Percentiles rank a stretch among this genome's conserved stretches.
phyloP scores from a whole-genome alignment of 2,888 invertebrate species.

The Eristalis pertinax region DNA sequence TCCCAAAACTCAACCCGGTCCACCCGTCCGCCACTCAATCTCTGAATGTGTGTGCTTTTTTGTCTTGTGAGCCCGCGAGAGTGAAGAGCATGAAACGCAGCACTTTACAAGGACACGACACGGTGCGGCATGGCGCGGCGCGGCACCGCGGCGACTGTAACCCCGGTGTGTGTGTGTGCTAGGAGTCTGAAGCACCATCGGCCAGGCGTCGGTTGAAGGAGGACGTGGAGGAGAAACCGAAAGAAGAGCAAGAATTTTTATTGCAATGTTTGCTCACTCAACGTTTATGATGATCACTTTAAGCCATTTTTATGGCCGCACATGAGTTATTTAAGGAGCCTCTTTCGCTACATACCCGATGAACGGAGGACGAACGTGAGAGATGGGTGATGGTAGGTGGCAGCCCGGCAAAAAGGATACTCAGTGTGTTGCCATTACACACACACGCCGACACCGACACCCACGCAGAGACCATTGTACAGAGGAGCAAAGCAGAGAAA shows the following conservation, averaged over 20 bases:
- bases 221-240: conserved; percentile 38
- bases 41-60: conserved; percentile 27
- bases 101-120: conserved; percentile 68
- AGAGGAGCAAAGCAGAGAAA: conserved; percentile 51
- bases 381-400: conserved; percentile 24
- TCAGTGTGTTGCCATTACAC: conserved; percentile 58
- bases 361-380: background rate
- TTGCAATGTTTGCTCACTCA: conserved; percentile 81
- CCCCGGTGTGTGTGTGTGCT: background rate
- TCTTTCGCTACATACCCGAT: conserved; percentile 63
- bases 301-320: conserved; percentile 80
- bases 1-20: conserved; percentile 4
- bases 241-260: conserved; percentile 77
- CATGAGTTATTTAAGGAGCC: conserved; percentile 78
- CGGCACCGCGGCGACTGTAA: background rate
- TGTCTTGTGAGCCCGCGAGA: conserved; percentile 45
- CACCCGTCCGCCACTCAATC: conserved; percentile 23
- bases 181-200: conserved; percentile 1
- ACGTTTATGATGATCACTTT: conserved; percentile 82
- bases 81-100: conserved; percentile 66
- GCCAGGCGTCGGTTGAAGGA: background rate
- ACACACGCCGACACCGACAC: background rate
- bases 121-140: background rate
- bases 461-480: background rate
- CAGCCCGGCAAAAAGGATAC: conserved; percentile 73